Conservation (phyloP, 2,888 invertebrate species). For the Habrosyne pyritoides region DNA sequence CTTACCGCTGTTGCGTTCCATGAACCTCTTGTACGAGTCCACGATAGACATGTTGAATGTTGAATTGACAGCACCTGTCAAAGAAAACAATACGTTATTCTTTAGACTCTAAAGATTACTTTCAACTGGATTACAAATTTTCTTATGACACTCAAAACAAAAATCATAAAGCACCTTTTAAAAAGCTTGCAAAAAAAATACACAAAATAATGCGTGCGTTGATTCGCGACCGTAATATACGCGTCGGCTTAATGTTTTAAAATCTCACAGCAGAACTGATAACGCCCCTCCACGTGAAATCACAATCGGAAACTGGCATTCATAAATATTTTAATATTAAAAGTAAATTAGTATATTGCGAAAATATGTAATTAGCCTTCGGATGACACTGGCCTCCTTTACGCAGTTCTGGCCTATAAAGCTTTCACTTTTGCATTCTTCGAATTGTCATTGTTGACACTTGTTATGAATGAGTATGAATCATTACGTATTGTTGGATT, state of each 20-base stretch:
- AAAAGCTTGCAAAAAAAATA: too few relatives aligned
- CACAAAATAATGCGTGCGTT: neutral
- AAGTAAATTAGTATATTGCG: slow-evolving; percentile 54
- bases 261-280: slow-evolving; percentile 6
- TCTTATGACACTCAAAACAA: too few relatives aligned
- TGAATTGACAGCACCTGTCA: slow-evolving; percentile 48
- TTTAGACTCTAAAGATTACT: too few relatives aligned
- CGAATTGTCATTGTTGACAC: neutral
- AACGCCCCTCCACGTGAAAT: slow-evolving; percentile 29
- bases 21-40: slow-evolving; percentile 74
- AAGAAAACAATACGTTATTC: slow-evolving; percentile 14
- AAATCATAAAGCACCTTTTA: too few relatives aligned
- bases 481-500: neutral
- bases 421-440: slow-evolving; percentile 8
- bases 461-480: neutral
- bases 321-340: slow-evolving; percentile 38
- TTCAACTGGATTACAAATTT: too few relatives aligned
- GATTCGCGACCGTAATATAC: neutral
- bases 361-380: slow-evolving; percentile 46
- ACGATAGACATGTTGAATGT: slow-evolving; percentile 69
- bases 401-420: slow-evolving; percentile 12
- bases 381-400: slow-evolving; percentile 41
- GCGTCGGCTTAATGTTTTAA: neutral
- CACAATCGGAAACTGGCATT: slow-evolving; percentile 45
- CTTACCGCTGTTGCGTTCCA: slow-evolving; percentile 79